Conservation (phyloP, 2,113 vertebrate species). For the Heterochromis multidens region DNA sequence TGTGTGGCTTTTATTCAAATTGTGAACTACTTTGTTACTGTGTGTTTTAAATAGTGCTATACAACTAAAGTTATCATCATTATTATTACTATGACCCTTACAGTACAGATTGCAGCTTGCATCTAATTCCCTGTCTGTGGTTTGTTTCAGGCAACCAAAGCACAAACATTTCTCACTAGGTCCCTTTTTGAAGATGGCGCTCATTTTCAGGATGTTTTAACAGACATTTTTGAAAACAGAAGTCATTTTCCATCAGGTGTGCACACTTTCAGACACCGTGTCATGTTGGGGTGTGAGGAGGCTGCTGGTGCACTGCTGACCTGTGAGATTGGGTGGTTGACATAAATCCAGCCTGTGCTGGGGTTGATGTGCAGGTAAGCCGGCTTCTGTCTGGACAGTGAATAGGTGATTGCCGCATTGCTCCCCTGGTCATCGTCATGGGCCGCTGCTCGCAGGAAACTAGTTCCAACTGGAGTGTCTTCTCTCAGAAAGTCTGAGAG, state of each 20-base stretch:
- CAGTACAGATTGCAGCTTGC: background rate
- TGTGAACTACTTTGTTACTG: background rate
- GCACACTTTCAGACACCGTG: background rate
- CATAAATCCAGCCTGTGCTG: slow-evolving; percentile 86
- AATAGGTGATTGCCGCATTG: slow-evolving; percentile 84
- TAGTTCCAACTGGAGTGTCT: slow-evolving; percentile 83
- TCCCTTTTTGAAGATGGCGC: background rate
- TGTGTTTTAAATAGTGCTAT: background rate
- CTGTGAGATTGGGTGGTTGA: slow-evolving; percentile 83
- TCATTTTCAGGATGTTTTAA: background rate
- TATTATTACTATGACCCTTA: background rate
- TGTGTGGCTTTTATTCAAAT: too few relatives aligned
- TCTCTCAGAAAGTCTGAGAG: slow-evolving; percentile 83
- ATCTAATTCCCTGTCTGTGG: background rate
- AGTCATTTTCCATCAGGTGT: background rate
- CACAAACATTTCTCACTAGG: background rate
- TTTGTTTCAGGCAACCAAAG: background rate
- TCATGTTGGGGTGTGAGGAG: background rate
- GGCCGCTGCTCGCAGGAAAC: slow-evolving; percentile 83
- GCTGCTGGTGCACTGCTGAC: slow-evolving; percentile 40
- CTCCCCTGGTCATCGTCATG: slow-evolving; percentile 87
- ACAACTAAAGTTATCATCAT: background rate
- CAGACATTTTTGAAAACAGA: background rate
- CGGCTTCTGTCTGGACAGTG: slow-evolving; percentile 76
- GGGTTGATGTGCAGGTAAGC: slow-evolving; percentile 88